Evolutionary conservation across 2,113 vertebrate species (phyloP).

Genomic region (Tautogolabrus adspersus): DNA sequence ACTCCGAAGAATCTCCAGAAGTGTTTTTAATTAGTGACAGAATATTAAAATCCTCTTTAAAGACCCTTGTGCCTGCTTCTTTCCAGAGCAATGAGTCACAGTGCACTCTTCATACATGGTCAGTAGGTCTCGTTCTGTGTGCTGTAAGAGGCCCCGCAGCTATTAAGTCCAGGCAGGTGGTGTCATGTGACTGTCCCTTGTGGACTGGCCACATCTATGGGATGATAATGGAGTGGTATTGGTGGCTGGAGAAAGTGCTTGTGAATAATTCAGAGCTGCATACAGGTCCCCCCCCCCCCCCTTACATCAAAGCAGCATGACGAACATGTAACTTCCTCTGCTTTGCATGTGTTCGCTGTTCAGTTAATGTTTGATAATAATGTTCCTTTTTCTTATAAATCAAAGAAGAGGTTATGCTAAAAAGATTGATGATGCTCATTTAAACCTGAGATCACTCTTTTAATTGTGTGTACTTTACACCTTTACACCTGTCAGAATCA

Average conservation of each 20-base stretch:
- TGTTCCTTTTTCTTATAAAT: not conserved
- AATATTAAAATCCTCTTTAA: not conserved
- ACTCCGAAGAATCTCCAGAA: not conserved
- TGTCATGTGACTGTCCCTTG: conserved; percentile 80
- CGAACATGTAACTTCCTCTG: conserved; percentile 49
- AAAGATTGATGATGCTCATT: conserved; percentile 3
- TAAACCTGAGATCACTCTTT: not conserved
- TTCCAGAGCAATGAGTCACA: not conserved
- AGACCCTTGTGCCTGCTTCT: not conserved
- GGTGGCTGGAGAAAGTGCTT: conserved; percentile 81
- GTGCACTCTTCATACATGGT: conserved; percentile 29
- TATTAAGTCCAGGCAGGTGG: conserved; percentile 72
- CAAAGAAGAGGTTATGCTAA: not conserved
- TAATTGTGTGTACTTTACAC: not conserved
- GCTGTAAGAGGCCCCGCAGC: conserved; percentile 60
- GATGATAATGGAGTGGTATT: conserved; percentile 80
- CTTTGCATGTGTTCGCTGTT: conserved; percentile 11
- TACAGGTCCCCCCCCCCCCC: conserved; percentile 50
- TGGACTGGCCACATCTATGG: conserved; percentile 70
- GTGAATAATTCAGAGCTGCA: conserved; percentile 83
- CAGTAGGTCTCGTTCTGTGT: conserved; percentile 55
- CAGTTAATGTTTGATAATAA: conserved; percentile 27
- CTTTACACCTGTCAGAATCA: not conserved
- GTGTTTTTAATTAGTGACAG: not conserved
- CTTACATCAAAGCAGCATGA: conserved; percentile 45